Conservation (phyloP, 2,113 vertebrate genomes). For the Gambusia holbrooki region DNA sequence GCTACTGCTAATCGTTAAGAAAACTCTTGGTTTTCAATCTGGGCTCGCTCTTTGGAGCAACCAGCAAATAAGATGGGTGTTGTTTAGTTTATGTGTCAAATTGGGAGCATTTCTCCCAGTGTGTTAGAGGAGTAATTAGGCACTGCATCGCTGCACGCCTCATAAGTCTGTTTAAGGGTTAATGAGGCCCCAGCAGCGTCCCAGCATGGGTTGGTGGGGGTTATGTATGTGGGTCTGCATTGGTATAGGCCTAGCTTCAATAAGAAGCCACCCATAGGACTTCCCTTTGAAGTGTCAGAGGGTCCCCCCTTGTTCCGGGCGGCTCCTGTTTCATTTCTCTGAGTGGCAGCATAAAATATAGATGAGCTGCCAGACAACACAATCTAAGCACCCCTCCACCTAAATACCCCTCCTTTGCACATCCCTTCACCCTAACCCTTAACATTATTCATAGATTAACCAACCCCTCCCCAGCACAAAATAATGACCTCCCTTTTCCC, state of each 20-base stretch:
- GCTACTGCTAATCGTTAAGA: constrained; percentile 86
- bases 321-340: constrained; percentile 99
- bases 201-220: constrained; percentile 78
- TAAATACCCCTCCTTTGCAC: constrained; percentile 51
- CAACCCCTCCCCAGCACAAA: constrained; percentile 74
- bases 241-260: constrained; percentile 92
- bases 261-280: constrained; percentile 99
- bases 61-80: constrained; percentile 32
- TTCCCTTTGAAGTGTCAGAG: constrained; percentile 99
- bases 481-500: constrained; percentile 74
- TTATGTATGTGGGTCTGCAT: constrained; percentile 66
- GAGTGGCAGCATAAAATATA: constrained; percentile 99
- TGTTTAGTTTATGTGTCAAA: constrained; percentile 52
- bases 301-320: constrained; percentile 98
- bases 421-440: constrained; percentile 75
- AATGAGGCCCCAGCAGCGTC: constrained; percentile 99
- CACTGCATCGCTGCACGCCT: constrained; percentile 87
- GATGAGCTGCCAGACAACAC: constrained; percentile 96
- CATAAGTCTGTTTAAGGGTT: constrained; percentile 99
- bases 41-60: constrained; percentile 82
- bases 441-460: constrained; percentile 98
- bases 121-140: constrained; percentile 73
- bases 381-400: constrained; percentile 55
- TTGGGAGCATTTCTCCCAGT: constrained; percentile 32
- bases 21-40: constrained; percentile 92